Evolutionary conservation across 1,140 invertebrate species (phyloP).

Genomic region (Calycopis cecrops): DNA sequence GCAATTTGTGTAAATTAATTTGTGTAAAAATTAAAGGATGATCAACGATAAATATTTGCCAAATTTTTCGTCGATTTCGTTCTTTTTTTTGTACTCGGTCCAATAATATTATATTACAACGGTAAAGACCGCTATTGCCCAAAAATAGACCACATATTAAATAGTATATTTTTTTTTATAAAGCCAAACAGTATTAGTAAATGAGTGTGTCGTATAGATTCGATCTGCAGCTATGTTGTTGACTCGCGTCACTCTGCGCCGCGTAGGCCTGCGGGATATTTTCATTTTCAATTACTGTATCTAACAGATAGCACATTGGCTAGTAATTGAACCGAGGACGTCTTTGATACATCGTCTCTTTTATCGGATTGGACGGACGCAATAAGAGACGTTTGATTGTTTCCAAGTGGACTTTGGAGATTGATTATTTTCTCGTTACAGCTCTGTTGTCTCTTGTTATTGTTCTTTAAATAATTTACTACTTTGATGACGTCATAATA

Average conservation of each 20-base stretch:
- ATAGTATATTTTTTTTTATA: not conserved
- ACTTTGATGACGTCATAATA: too few relatives aligned
- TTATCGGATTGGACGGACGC: conserved; percentile 73
- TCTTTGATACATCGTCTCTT: conserved; percentile 75
- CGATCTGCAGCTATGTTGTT: conserved; percentile 25
- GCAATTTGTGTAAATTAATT: too few relatives aligned
- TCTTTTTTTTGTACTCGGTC: too few relatives aligned
- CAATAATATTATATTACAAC: too few relatives aligned
- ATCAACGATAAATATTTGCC: too few relatives aligned
- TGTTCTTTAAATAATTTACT: conserved; percentile 25
- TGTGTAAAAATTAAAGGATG: too few relatives aligned
- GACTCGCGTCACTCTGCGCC: conserved; percentile 33
- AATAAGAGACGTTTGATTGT: conserved; percentile 75
- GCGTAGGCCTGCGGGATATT: conserved; percentile 34
- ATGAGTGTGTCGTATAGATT: not conserved
- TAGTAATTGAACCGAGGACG: conserved; percentile 72
- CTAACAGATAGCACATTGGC: conserved; percentile 62
- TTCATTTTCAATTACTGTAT: conserved; percentile 63
- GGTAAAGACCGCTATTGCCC: too few relatives aligned
- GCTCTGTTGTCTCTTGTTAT: conserved; percentile 36
- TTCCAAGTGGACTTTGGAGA: conserved; percentile 68
- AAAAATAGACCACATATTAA: too few relatives aligned
- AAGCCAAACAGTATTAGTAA: not conserved
- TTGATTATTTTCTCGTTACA: conserved; percentile 73
- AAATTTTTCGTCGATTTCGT: too few relatives aligned